Conservation (phyloP, 2,113 vertebrate genomes). For the Antechinus stuartii region DNA sequence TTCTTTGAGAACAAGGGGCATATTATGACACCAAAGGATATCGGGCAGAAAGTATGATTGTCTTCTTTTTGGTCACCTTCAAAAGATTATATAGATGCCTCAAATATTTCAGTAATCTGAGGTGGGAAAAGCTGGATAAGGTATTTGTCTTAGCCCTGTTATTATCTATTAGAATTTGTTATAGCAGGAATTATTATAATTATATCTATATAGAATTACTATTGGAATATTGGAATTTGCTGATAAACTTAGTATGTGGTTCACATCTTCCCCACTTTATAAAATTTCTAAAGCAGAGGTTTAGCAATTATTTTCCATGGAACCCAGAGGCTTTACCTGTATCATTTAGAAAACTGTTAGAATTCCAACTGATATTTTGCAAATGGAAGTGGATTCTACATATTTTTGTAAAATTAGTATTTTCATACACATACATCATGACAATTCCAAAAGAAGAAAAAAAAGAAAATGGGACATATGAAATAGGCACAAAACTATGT, state of each 20-base stretch:
- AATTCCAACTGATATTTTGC: background rate
- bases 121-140: background rate
- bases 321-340: background rate
- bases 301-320: background rate
- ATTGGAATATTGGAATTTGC: background rate
- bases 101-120: background rate
- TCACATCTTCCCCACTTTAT: background rate
- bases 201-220: too few relatives aligned
- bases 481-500: background rate
- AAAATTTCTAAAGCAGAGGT: background rate
- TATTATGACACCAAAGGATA: background rate
- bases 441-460: background rate
- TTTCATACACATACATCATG: background rate
- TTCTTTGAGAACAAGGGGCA: too few relatives aligned
- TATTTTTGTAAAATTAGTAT: background rate
- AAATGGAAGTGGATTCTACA: background rate
- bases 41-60: background rate
- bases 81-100: background rate
- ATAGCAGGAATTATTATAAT: background rate
- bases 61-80: background rate
- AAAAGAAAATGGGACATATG: background rate
- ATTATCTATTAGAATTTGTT: background rate
- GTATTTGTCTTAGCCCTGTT: background rate
- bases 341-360: background rate
- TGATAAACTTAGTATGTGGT: background rate